A percentile compares a stretch with the other conserved stretches of the same genome.
phyloP scores from a whole-genome alignment of 2,888 invertebrate genomes.

The Hemistola chrysoprasaria region DNA sequence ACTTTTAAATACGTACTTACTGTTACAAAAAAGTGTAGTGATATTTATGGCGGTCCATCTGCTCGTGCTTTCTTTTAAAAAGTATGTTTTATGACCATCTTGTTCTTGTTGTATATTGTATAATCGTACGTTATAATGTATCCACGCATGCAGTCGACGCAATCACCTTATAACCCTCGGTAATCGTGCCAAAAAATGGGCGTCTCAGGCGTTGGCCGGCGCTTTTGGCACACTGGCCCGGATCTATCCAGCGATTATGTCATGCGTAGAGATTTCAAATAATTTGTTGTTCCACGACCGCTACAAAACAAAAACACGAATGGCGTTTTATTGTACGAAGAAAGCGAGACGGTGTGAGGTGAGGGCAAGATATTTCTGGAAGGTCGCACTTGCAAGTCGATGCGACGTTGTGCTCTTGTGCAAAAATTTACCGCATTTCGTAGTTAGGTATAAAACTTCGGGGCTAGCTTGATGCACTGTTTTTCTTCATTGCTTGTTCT shows the following conservation, averaged over 20 bases:
- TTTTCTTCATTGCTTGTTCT: too few relatives aligned
- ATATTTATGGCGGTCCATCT: too few relatives aligned
- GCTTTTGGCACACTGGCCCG: slow-evolving; percentile 74
- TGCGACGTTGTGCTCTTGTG: slow-evolving; percentile 21
- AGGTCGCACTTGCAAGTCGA: slow-evolving; percentile 48
- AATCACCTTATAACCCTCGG: slow-evolving; percentile 77
- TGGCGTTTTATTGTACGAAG: slow-evolving; percentile 55
- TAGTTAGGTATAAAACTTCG: too few relatives aligned
- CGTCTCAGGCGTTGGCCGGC: slow-evolving; percentile 44
- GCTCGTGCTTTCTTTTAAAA: too few relatives aligned
- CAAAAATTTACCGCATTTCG: slow-evolving; percentile 14
- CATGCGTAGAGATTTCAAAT: slow-evolving; percentile 65
- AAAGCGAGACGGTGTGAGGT: slow-evolving; percentile 36
- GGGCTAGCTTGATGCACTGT: too few relatives aligned
- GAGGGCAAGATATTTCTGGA: slow-evolving; percentile 58
- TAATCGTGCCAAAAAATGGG: slow-evolving; percentile 68
- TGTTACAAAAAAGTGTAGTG: too few relatives aligned
- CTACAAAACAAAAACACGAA: slow-evolving; percentile 50
- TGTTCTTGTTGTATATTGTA: too few relatives aligned
- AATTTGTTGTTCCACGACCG: slow-evolving; percentile 60
- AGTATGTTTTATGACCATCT: too few relatives aligned
- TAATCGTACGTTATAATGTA: too few relatives aligned
- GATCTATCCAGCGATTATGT: slow-evolving; percentile 77
- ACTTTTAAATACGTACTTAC: slow-evolving; percentile 35
- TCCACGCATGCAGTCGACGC: slow-evolving; percentile 52